Evolutionary conservation across 2,888 invertebrate genomes (phyloP).

Genomic region (Pristionchus fissidentatus): DNA sequence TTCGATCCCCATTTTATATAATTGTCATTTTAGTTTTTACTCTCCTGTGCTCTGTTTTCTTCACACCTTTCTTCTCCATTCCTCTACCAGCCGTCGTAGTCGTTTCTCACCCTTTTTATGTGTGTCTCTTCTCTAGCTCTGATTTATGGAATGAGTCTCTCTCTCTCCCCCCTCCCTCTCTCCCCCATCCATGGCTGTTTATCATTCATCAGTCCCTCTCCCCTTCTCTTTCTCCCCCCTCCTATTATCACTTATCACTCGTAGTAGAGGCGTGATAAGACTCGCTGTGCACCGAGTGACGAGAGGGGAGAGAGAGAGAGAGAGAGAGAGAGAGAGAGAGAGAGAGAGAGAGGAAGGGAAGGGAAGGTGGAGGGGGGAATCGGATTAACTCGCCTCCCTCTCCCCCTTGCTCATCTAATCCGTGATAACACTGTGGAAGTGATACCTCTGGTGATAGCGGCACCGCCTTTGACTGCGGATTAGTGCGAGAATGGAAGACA

Average conservation of each 20-base stretch:
- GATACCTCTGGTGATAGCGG: constrained; percentile 42
- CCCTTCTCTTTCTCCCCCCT: too few relatives aligned
- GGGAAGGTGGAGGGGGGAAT: not conserved
- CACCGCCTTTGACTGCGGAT: constrained; percentile 36
- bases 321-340: too few relatives aligned
- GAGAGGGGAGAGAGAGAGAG: too few relatives aligned
- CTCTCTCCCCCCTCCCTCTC: not conserved
- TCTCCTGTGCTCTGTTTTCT: not conserved
- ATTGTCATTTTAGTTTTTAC: not conserved
- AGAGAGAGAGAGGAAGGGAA: not conserved
- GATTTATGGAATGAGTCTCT: constrained; percentile 32
- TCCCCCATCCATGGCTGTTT: not conserved
- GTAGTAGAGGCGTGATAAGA: too few relatives aligned
- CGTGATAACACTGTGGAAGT: constrained; percentile 30
- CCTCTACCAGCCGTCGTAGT: not conserved
- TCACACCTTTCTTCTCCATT: not conserved
- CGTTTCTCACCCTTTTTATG: not conserved
- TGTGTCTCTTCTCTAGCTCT: not conserved
- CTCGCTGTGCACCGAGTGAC: not conserved
- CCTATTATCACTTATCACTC: too few relatives aligned
- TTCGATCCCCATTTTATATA: not conserved
- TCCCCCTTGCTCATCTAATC: not conserved
- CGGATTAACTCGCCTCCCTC: not conserved
- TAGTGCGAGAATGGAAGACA: not conserved
- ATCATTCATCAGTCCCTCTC: constrained; percentile 21